These are phyloP conservation scores for Perognathus longimembris DNA, from an alignment of 2,113 vertebrate species.

Conservation along the genomic window DNA sequence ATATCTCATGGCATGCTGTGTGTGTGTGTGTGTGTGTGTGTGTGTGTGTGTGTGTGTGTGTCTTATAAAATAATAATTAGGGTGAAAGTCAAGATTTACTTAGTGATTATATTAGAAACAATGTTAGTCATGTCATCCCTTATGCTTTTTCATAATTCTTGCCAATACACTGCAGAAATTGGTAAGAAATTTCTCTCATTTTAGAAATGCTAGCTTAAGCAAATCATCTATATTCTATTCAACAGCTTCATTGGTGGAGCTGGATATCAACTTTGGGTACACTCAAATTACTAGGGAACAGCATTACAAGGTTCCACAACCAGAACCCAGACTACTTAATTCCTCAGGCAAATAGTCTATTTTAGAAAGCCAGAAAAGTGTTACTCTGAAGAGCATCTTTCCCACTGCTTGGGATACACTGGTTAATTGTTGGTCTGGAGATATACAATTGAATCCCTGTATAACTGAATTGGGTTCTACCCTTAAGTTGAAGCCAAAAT, in stretches of 20 bases:
- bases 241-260: background rate
- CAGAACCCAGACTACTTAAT: background rate
- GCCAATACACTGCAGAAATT: background rate
- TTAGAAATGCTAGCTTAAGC: constrained; percentile 30
- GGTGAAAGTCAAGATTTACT: background rate
- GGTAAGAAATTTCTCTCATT: background rate
- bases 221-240: background rate
- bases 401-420: background rate
- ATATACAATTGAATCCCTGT: background rate
- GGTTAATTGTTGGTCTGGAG: background rate
- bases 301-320: background rate
- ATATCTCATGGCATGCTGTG: background rate
- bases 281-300: background rate
- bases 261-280: background rate
- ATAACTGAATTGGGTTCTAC: background rate
- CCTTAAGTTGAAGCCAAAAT: background rate
- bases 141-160: constrained; percentile 40
- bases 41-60: too few species aligned
- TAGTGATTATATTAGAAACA: background rate
- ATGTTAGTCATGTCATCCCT: background rate
- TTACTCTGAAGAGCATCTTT: background rate
- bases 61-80: background rate
- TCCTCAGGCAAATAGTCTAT: background rate
- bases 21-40: too few species aligned
- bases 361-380: background rate